Evolutionary conservation across 1,140 invertebrate species (phyloP).

Genomic region (Acromyrmex charruanus): DNA sequence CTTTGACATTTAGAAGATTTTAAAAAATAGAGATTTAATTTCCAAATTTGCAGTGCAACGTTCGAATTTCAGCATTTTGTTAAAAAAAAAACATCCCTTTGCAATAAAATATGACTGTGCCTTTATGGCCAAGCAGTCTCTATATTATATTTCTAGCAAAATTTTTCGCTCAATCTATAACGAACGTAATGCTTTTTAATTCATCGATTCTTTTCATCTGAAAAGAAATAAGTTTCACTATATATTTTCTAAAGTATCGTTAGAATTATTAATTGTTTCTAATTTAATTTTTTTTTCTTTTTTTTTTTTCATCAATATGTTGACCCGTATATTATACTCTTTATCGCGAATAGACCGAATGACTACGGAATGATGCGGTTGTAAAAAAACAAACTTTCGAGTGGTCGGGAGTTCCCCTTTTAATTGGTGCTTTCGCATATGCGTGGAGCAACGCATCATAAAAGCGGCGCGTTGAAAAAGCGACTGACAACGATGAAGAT

Average conservation of each 20-base stretch:
- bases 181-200: background rate
- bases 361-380: conserved; percentile 44
- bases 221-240: background rate
- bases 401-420: conserved; percentile 65
- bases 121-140: background rate
- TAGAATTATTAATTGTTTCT: conserved; percentile 12
- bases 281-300: conserved; percentile 7
- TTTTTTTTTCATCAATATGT: background rate
- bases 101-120: background rate
- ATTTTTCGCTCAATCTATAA: background rate
- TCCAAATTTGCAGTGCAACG: background rate
- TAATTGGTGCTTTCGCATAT: conserved; percentile 72
- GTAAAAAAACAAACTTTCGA: conserved; percentile 65
- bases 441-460: conserved; percentile 60
- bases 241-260: background rate
- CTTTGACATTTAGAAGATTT: background rate
- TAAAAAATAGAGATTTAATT: background rate
- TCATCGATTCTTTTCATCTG: background rate
- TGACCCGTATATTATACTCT: background rate
- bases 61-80: background rate
- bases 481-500: conserved; percentile 72
- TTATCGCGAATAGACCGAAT: conserved; percentile 45
- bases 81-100: background rate
- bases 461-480: conserved; percentile 74
- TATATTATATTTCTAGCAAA: background rate